Evolutionary conservation across 2,113 vertebrate species (phyloP), one percentile per base, ranked within the genome.

Genomic region (Eudyptes chrysolophus): DNA sequence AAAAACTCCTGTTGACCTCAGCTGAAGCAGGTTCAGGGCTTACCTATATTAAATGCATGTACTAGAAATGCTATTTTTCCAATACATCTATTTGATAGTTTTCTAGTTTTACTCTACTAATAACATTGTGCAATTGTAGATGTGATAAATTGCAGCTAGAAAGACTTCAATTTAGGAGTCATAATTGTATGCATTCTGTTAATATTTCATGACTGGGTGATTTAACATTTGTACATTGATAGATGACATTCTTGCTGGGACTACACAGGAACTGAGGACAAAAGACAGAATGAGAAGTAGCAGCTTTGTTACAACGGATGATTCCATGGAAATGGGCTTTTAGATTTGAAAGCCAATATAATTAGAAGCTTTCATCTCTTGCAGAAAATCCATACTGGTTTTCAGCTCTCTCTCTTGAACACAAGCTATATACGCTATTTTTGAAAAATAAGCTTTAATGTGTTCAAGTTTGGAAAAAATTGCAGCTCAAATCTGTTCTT

Each of bases 101-200:
- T 71, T 95, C 61, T 89, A 76, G 51, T 85, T 88, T 79, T 92
- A 83, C 25, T 95, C 57, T 92, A 64, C 42, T 87, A 72, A 26
- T 84, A 68, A 48, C 34, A 49, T 52, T 66, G 58, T 94, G 79
- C 58, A 76, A 17, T 70, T 74, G 61, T 92, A 94, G 75, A 68
- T 34, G 32, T 93, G 93, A 97, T 62, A 95, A 97, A 95, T 90
- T 92, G 55, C 80, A 94, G 68, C 84, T 96, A 85, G 71, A 91
- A 88, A 22, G 58, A 92, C 77, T 94, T 95, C 71, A 64, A 87
- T 96, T 97, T 93, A 92, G 81, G 51, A 94, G 75, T 94, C 90
- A 96, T 89, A 92, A 97, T n/a, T 96, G 92, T 96, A 80, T 93
- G 68, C 20, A 15, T 96, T 97, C 42, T 77, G 72, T 97, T 96